These are phyloP conservation scores for Eurytoma adleriae DNA, from an alignment of 2,888 invertebrate species.

Conservation along the genomic window DNA sequence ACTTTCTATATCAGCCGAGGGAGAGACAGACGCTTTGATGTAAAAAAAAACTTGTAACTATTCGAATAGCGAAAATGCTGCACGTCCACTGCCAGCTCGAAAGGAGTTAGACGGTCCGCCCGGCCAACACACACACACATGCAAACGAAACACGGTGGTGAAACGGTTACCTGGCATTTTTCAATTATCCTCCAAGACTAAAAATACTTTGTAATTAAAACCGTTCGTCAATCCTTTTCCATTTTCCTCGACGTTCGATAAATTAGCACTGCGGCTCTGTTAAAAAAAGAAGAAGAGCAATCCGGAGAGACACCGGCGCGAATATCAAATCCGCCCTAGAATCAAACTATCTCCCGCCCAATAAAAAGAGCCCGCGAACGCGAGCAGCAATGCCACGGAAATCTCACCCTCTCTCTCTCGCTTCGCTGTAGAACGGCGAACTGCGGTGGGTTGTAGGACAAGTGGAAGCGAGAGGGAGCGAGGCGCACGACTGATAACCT, in stretches of 20 bases:
- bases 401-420: neutral
- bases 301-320: neutral
- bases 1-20: neutral
- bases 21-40: neutral
- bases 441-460: constrained; percentile 10
- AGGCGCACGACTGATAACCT: constrained; percentile 37
- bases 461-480: neutral
- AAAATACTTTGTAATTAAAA: constrained; percentile 56
- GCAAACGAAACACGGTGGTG: neutral
- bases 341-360: constrained; percentile 26
- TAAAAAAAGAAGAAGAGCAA: neutral
- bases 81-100: neutral
- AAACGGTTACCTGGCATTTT: constrained; percentile 44
- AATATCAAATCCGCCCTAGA: constrained; percentile 41
- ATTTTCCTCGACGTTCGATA: constrained; percentile 36
- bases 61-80: constrained; percentile 35
- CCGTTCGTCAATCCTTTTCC: constrained; percentile 40
- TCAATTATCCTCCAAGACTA: constrained; percentile 45
- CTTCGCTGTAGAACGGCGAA: constrained; percentile 24
- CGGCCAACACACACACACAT: no score
- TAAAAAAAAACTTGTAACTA: constrained; percentile 16
- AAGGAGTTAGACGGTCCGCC: neutral
- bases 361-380: constrained; percentile 25
- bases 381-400: neutral
- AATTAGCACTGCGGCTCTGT: constrained; percentile 14